Evolutionary conservation across 2,797 vertebrate species (phyloP), one percentile per base, ranked within the genome.

Genomic region (Apodemus agrarius): DNA sequence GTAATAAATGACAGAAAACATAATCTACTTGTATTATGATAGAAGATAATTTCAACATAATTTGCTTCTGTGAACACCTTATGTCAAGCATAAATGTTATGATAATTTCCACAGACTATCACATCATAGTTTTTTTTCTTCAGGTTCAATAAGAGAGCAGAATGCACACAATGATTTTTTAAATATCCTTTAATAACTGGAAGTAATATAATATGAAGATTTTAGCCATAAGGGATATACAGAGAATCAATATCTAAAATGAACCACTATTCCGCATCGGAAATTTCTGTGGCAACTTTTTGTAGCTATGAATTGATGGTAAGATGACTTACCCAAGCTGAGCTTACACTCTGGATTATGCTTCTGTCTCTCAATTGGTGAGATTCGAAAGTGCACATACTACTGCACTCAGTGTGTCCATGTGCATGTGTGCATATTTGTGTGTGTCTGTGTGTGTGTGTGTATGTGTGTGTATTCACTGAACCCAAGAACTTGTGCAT

Each of bases 61-160:
- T 84, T 89, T 81, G 49, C 69, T 95, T 94, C 69, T 82, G 65
- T 19, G 43, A 93, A 93, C 34, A 87, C 54, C 61, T 95, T 90
- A 76, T 83, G 72, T 88, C 91, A 96, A 95, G 37, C 59, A 72
- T 81, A 91, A 81, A 92, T 92, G 86, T 92, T 95, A 96, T 49
- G 22, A 43, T 72, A 81, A 96, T 94, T 94, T 96, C 19, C 49
- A 79, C 93, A 92, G 17, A 96, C 40, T 11, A 75, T 88, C 52
- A 46, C 31, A 95, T 76, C 16, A 63, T 12, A 80, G n/a, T 2
- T 21, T 49, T 52, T 72, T 93, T 74, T 24, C 49, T n/a, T 17
- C 22, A 85, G 61, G 85, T 79, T 89, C 52, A 83, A 22, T 72
- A 75, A 79, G 92, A 85, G 91, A 89, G 90, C 76, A 97, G 67